phyloP scores from a whole-genome alignment of 1,140 invertebrate species.

The Platyscapa corneri region DNA sequence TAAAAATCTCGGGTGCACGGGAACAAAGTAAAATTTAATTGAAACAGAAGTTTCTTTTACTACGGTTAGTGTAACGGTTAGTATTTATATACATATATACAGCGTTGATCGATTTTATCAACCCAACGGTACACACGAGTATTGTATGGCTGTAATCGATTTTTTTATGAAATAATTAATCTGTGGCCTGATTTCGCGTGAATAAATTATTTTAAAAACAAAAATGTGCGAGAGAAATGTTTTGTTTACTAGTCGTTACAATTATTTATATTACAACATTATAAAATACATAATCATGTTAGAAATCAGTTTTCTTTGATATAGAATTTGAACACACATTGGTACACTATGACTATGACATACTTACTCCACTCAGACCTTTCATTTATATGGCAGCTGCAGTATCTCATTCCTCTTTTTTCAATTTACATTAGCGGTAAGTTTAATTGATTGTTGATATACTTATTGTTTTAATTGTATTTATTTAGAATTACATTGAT shows the following conservation, averaged over 20 bases:
- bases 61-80: too few relatives aligned
- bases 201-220: too few relatives aligned
- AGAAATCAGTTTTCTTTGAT: not conserved
- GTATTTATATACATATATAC: too few relatives aligned
- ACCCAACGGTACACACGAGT: too few relatives aligned
- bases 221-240: too few relatives aligned
- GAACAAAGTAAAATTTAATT: too few relatives aligned
- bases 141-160: too few relatives aligned
- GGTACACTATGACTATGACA: not conserved
- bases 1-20: too few relatives aligned
- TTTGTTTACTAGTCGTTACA: not conserved
- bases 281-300: not conserved
- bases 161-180: too few relatives aligned
- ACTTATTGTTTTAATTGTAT: not conserved
- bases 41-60: too few relatives aligned
- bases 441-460: not conserved
- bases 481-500: not conserved
- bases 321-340: not conserved
- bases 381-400: not conserved
- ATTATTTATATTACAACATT: not conserved
- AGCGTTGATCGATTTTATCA: too few relatives aligned
- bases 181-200: too few relatives aligned
- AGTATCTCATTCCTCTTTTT: not conserved
- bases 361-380: not conserved
- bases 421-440: conserved; percentile 23